These are phyloP conservation scores for Apodemus agrarius DNA, from an alignment of 2,797 vertebrate genomes.

Conservation along the genomic window DNA sequence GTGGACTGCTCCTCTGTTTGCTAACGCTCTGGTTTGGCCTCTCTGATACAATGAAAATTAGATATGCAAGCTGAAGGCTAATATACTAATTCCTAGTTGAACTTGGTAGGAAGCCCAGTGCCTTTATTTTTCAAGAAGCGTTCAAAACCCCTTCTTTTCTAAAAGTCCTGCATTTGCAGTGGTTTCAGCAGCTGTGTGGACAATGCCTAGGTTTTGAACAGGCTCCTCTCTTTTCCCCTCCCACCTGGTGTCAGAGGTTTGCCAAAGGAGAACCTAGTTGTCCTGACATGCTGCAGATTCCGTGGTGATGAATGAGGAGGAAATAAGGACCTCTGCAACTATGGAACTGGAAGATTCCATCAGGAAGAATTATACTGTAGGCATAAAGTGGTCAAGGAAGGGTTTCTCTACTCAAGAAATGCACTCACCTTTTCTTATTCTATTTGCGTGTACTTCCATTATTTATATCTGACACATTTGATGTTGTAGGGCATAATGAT, in stretches of 20 bases:
- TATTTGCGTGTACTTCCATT: not conserved
- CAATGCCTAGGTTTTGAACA: constrained; percentile 16
- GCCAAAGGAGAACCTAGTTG: constrained; percentile 37
- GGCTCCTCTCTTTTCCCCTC: not conserved
- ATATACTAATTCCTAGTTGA: constrained; percentile 90
- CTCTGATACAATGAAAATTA: constrained; percentile 92
- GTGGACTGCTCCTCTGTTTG: constrained; percentile 93
- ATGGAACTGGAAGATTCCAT: constrained; percentile 30
- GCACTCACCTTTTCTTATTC: not conserved
- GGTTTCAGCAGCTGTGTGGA: constrained; percentile 88
- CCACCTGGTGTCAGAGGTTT: not conserved
- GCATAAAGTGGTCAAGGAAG: not conserved
- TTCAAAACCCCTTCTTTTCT: constrained; percentile 89
- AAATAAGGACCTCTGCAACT: not conserved
- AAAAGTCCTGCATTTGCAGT: constrained; percentile 90
- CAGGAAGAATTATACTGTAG: not conserved
- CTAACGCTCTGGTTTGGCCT: constrained; percentile 90
- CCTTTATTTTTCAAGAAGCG: constrained; percentile 90
- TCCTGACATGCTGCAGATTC: constrained; percentile 34
- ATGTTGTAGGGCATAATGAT: not conserved
- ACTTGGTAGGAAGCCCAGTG: constrained; percentile 84
- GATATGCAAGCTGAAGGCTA: constrained; percentile 69
- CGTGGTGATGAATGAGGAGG: constrained; percentile 1
- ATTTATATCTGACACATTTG: not conserved
- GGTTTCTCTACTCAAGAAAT: not conserved